Evolutionary conservation across 2,888 invertebrate genomes (phyloP).

Genomic region (Caenorhabditis imperialis): DNA sequence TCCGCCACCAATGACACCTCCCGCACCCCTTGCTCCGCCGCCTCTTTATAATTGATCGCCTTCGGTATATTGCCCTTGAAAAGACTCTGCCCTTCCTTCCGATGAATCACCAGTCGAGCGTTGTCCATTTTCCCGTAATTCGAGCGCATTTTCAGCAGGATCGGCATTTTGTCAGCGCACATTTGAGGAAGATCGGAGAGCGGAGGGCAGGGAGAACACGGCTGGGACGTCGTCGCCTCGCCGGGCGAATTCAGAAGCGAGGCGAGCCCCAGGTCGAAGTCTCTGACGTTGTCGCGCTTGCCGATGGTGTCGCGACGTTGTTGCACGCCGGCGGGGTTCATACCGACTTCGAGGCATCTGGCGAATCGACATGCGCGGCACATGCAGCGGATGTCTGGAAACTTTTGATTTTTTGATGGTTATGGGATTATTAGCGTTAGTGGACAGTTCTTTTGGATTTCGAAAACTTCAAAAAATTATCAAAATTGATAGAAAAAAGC

Average conservation of each 20-base stretch:
- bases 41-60: slow-evolving; percentile 37
- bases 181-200: slow-evolving; percentile 6
- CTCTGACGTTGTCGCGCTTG: slow-evolving; percentile 20
- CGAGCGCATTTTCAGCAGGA: slow-evolving; percentile 29
- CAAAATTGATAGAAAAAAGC: too few species aligned
- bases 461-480: too few species aligned
- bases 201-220: neutral
- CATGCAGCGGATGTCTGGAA: slow-evolving; percentile 47
- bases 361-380: slow-evolving; percentile 43
- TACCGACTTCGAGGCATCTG: slow-evolving; percentile 41
- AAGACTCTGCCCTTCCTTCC: slow-evolving; percentile 47
- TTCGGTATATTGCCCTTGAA: slow-evolving; percentile 35
- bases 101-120: slow-evolving; percentile 38
- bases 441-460: neutral
- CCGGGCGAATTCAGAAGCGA: neutral
- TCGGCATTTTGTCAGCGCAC: slow-evolving; percentile 25
- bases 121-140: slow-evolving; percentile 53
- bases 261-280: neutral
- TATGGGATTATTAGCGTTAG: too few species aligned
- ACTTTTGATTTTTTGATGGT: neutral
- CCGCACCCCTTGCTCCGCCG: slow-evolving; percentile 12
- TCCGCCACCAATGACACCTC: slow-evolving; percentile 48
- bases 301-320: slow-evolving; percentile 45
- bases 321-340: slow-evolving; percentile 49
- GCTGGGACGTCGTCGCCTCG: neutral